These are phyloP conservation scores for Phylloscopus whistleri DNA, from an alignment of 2,113 vertebrate genomes.

Conservation along the genomic window DNA sequence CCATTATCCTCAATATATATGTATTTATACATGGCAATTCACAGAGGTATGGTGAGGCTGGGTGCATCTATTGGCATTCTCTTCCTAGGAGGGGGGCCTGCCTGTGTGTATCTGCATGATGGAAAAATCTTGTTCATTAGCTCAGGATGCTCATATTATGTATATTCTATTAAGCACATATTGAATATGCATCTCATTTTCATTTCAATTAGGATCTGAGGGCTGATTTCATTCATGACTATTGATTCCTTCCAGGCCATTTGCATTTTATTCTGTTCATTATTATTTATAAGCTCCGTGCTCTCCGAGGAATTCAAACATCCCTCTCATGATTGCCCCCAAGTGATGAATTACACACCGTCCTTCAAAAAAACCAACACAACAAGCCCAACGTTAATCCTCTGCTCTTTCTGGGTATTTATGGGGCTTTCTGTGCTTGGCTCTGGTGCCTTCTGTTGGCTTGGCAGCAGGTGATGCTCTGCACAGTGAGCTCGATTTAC, in stretches of 20 bases:
- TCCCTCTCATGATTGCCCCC: conserved; percentile 17
- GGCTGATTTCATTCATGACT: conserved; percentile 38
- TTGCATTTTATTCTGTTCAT: conserved; percentile 51
- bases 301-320: conserved; percentile 40
- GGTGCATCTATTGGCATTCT: background rate
- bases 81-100: background rate
- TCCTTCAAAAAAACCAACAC: conserved; percentile 43
- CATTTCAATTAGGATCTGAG: conserved; percentile 38
- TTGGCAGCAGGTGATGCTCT: background rate
- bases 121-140: conserved; percentile 28
- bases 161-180: conserved; percentile 39
- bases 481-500: background rate
- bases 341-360: conserved; percentile 31
- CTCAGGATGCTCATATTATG: background rate
- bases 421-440: background rate
- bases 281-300: conserved; percentile 46
- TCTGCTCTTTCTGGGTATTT: conserved; percentile 3
- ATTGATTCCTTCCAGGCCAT: conserved; percentile 42
- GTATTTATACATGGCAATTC: background rate
- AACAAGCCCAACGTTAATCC: background rate
- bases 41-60: background rate
- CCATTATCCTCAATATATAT: background rate
- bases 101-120: background rate
- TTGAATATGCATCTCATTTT: conserved; percentile 35
- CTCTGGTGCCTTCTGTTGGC: background rate